These are phyloP conservation scores for Aplidium turbinatum DNA, from an alignment of 23 tunicate genomes.

Conservation along the genomic window DNA sequence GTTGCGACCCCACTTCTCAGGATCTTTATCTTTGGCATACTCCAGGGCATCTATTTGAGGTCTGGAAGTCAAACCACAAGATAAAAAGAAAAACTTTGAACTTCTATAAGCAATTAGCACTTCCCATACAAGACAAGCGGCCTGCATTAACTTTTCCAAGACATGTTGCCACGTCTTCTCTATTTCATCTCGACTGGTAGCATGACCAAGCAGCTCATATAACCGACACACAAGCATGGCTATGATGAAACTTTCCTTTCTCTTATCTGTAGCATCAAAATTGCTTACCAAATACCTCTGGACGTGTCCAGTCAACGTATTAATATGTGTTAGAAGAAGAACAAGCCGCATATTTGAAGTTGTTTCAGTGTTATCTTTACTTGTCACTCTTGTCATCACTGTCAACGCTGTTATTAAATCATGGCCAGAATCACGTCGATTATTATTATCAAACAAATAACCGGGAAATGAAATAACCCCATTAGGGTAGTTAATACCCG, in stretches of 20 bases:
- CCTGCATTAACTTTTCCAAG: too few relatives aligned
- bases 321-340: background rate
- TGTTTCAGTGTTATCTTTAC: constrained; percentile 35
- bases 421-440: too few relatives aligned
- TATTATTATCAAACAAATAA: background rate
- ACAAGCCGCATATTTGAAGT: background rate
- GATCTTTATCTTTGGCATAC: constrained; percentile 4
- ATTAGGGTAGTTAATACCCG: constrained; percentile 20
- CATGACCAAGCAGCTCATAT: constrained; percentile 59
- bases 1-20: background rate
- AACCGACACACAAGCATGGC: constrained; percentile 40
- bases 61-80: background rate
- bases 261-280: background rate
- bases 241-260: constrained; percentile 29
- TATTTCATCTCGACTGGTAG: constrained; percentile 38
- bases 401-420: background rate
- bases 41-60: background rate
- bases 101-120: constrained; percentile 16
- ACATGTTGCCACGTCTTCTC: too few relatives aligned
- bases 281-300: background rate
- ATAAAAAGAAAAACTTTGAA: constrained; percentile 10
- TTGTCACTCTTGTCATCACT: constrained; percentile 1
- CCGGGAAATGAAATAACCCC: background rate
- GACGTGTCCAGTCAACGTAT: background rate
- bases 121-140: constrained; percentile 31